Evolutionary conservation across 2,888 invertebrate genomes (phyloP).

Genomic region (Catonia carolina): DNA sequence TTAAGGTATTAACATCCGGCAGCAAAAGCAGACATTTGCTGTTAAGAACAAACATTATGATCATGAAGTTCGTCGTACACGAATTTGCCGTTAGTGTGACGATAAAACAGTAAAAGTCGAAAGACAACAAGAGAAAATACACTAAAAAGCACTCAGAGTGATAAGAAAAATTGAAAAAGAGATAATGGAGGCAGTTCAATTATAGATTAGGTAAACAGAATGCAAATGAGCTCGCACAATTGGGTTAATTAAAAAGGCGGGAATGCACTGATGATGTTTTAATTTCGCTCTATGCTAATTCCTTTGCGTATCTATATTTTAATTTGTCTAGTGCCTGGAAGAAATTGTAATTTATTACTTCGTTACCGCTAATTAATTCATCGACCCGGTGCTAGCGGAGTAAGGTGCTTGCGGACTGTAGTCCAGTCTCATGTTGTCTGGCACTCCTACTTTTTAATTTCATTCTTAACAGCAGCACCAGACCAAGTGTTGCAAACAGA

Average conservation of each 20-base stretch:
- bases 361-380: constrained; percentile 11
- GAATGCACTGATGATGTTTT: constrained; percentile 11
- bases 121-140: not conserved
- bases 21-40: too few relatives aligned
- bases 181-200: constrained; percentile 9
- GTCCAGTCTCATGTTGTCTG: too few relatives aligned
- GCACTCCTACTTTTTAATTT: too few relatives aligned
- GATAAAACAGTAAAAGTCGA: too few relatives aligned
- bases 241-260: constrained; percentile 11
- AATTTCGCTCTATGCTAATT: constrained; percentile 10
- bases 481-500: too few relatives aligned
- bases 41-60: too few relatives aligned
- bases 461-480: too few relatives aligned
- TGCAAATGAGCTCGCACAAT: constrained; percentile 7
- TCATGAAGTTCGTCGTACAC: too few relatives aligned
- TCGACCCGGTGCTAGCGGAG: not conserved
- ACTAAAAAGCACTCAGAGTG: constrained; percentile 12
- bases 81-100: too few relatives aligned
- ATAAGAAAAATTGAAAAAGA: not conserved
- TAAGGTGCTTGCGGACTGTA: too few relatives aligned
- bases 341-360: constrained; percentile 12
- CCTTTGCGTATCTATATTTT: constrained; percentile 7
- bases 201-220: constrained; percentile 7
- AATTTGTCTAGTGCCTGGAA: constrained; percentile 7
- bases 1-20: too few relatives aligned